A percentile compares a stretch with the other conserved stretches of the same genome.
phyloP scores from a whole-genome alignment of 2,113 vertebrate species.

The Tiliqua scincoides region DNA sequence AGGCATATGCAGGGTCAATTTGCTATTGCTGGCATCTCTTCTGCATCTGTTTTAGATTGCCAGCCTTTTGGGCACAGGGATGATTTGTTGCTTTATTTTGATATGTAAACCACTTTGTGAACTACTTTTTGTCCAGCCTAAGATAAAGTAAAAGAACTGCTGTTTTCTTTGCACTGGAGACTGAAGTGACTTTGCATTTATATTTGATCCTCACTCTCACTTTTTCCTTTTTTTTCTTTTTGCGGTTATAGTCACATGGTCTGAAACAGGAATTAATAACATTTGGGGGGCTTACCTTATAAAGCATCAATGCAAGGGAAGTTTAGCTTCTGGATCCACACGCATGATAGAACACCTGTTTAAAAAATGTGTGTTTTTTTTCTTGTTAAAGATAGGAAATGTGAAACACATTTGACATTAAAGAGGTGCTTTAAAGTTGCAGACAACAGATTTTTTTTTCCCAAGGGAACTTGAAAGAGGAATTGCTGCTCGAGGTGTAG shows the following conservation, averaged over 20 bases:
- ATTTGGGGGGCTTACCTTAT: neutral
- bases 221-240: no score
- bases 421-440: neutral
- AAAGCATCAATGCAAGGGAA: neutral
- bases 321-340: neutral
- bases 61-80: no score
- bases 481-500: neutral
- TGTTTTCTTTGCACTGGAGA: neutral
- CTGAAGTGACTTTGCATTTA: neutral
- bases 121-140: neutral
- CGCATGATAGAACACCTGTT: neutral
- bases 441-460: neutral
- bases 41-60: no score
- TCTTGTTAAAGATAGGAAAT: neutral
- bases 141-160: neutral
- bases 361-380: neutral
- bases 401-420: neutral
- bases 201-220: no score
- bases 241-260: no score
- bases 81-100: no score
- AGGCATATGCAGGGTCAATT: no score
- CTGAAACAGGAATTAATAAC: neutral
- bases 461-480: neutral
- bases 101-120: no score
- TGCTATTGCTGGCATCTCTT: no score